Conservation (phyloP, 2,113 vertebrate genomes). For the Cinclus mexicanus region DNA sequence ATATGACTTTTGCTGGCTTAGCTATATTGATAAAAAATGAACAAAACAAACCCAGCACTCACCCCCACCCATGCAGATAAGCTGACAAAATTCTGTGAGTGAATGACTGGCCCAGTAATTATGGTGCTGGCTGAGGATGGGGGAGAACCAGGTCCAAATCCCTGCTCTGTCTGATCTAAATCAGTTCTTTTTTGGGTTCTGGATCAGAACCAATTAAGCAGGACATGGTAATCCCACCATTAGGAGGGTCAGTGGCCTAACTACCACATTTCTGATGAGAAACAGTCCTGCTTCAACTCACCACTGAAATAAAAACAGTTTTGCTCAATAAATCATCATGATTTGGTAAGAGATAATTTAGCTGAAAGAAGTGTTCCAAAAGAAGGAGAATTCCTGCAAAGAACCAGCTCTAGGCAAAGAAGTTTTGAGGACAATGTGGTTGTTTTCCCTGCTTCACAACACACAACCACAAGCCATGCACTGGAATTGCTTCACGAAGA, state of each 20-base stretch:
- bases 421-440: not conserved
- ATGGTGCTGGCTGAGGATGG: not conserved
- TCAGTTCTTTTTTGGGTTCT: not conserved
- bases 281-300: not conserved
- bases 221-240: not conserved
- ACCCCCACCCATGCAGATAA: not conserved
- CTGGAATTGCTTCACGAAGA: not conserved
- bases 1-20: conserved; percentile 21
- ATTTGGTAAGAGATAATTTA: not conserved
- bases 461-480: fast-evolving
- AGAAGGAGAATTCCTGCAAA: not conserved
- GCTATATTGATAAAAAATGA: conserved; percentile 30
- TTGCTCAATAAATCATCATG: not conserved
- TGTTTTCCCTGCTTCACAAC: not conserved
- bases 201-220: not conserved
- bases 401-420: not conserved
- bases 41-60: not conserved
- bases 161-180: not conserved
- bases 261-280: not conserved
- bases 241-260: not conserved
- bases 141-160: not conserved
- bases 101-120: not conserved
- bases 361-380: not conserved
- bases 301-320: not conserved
- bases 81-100: not conserved